Evolutionary conservation across 2,888 invertebrate species (phyloP), one percentile per base, ranked within the genome.

Genomic region (Xanthia icteritia): DNA sequence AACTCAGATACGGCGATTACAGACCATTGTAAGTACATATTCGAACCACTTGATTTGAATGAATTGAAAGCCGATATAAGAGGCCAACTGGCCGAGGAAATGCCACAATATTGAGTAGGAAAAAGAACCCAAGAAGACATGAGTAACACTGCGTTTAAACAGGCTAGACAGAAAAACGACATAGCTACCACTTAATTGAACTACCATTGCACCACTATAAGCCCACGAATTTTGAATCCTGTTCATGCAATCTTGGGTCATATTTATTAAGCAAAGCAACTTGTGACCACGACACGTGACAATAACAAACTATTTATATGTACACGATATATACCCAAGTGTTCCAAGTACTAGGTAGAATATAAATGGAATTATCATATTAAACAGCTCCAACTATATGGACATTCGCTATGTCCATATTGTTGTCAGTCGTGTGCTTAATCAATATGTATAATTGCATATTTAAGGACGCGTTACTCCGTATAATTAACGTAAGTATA

Each of bases 391-490:
- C 42, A 72, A 81, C 69, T 45, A 54, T 56, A 81, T 70, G 63
- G 31, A 27, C 23, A 82, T 78, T 70, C 73, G 61, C 61, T 56
- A 64, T 42, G 48, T 36, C 48, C 60, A 66, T 84, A 77, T 73
- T 81, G 54, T 77, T 76, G 42, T 39, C 75, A 84, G 60, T 23
- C 58, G 48, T 84, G 81, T 73, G 45, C 68, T 63, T 39, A 80
- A 71, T 68, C 51, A 76, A 83, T 76, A 71, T 73, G 72, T 74
- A 77, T 67, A 71, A 83, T 81, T 81, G 77, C 60, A 76, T 74
- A 80, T 76, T 71, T 74, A 80, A 79, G 67, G 42, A 79, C 76
- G 71, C 64, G 64, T 66, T 81, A 64, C 63, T 64, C 76, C 64
- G 72, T 81, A 71, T 80, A 83, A 82, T 81, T 74, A 64, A 73